These are phyloP conservation scores for Troides helena DNA, from an alignment of 2,888 invertebrate species.

Conservation along the genomic window DNA sequence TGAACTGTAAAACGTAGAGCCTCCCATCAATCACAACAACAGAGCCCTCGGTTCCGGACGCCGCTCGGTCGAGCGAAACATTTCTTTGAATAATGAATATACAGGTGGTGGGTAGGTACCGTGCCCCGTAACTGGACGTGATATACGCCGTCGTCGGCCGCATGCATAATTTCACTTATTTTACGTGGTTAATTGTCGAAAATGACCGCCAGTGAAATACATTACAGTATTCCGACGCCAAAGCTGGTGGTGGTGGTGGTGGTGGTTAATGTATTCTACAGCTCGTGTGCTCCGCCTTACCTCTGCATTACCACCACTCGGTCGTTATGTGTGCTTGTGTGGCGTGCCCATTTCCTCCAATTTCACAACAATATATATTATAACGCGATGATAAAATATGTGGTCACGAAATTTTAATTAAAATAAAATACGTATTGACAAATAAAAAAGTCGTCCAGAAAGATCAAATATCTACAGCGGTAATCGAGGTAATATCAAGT, in stretches of 20 bases:
- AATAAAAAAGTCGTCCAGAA: neutral
- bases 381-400: neutral
- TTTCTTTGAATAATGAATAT: conserved; percentile 81
- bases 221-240: conserved; percentile 69
- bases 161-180: conserved; percentile 81
- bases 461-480: neutral
- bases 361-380: neutral
- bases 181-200: conserved; percentile 81
- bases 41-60: conserved; percentile 73
- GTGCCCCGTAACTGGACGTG: conserved; percentile 80
- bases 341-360: conserved; percentile 1
- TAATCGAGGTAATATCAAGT: too few relatives aligned
- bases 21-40: conserved; percentile 77
- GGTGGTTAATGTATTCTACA: conserved; percentile 72
- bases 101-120: conserved; percentile 62
- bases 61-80: conserved; percentile 75
- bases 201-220: conserved; percentile 79
- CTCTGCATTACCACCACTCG: conserved; percentile 44
- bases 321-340: conserved; percentile 48
- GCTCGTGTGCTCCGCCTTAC: conserved; percentile 63
- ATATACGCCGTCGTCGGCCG: conserved; percentile 80
- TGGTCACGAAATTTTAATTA: too few relatives aligned
- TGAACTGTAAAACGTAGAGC: conserved; percentile 69
- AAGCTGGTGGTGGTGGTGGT: conserved; percentile 56
- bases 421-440: neutral